Evolutionary conservation across 2,797 vertebrate genomes (phyloP).

Genomic region (Acomys russatus): DNA sequence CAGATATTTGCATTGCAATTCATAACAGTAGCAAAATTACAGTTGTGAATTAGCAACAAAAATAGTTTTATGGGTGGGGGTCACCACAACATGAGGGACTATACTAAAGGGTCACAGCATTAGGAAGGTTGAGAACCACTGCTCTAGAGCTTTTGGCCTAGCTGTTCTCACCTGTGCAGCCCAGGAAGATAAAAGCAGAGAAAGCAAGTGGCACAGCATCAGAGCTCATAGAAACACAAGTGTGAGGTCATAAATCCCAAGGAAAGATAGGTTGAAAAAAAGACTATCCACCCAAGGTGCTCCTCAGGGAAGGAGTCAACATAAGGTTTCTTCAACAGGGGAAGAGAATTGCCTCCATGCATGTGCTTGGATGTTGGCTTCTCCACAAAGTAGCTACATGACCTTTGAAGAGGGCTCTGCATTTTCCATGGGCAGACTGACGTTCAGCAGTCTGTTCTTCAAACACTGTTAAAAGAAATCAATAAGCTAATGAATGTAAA

Average conservation of each 20-base stretch:
- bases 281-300: background rate
- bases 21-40: background rate
- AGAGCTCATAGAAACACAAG: background rate
- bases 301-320: slow-evolving; percentile 2
- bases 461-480: slow-evolving; percentile 24
- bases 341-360: background rate
- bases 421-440: background rate
- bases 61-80: background rate
- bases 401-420: background rate
- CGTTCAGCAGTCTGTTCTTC: background rate
- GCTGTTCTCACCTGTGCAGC: background rate
- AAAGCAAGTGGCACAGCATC: background rate
- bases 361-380: background rate
- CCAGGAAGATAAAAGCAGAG: background rate
- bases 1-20: background rate
- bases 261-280: background rate
- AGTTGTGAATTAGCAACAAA: background rate
- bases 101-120: background rate
- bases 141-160: background rate
- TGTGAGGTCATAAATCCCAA: slow-evolving; percentile 10
- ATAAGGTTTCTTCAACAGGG: slow-evolving; percentile 24
- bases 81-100: background rate
- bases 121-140: background rate
- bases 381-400: background rate
- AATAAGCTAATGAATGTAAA: slow-evolving; percentile 60